Conservation (phyloP, 2,888 invertebrate genomes). For the Campopleginae sp. region DNA sequence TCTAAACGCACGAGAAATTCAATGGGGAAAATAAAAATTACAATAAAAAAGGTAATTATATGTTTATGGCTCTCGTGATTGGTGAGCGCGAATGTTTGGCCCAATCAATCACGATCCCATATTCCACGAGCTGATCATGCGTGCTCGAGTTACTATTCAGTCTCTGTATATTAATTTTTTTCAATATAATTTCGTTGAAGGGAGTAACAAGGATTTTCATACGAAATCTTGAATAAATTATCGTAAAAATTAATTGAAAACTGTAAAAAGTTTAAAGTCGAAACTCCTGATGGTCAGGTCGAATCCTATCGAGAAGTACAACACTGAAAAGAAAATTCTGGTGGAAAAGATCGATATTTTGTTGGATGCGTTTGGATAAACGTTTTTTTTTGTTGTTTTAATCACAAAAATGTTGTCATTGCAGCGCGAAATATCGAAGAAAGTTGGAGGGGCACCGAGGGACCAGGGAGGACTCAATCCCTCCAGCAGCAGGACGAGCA, state of each 20-base stretch:
- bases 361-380: too few species aligned
- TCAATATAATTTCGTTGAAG: neutral
- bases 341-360: too few species aligned
- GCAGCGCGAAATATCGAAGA: too few species aligned
- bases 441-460: too few species aligned
- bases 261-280: neutral
- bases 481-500: too few species aligned
- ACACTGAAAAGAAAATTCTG: too few species aligned
- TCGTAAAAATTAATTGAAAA: neutral
- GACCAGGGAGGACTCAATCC: too few species aligned
- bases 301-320: neutral
- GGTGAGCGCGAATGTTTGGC: neutral
- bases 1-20: conserved; percentile 17
- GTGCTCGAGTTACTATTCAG: neutral
- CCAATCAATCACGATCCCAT: conserved; percentile 17
- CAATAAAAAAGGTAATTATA: conserved; percentile 11
- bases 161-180: neutral
- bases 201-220: neutral
- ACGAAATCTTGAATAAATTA: neutral
- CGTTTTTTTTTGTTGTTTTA: too few species aligned
- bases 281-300: neutral
- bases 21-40: conserved; percentile 10
- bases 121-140: neutral
- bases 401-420: too few species aligned
- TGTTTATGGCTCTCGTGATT: conserved; percentile 6